Evolutionary conservation across 2,888 invertebrate species (phyloP), one percentile per base, ranked within the genome.

Genomic region (Drosophila peninsularis): DNA sequence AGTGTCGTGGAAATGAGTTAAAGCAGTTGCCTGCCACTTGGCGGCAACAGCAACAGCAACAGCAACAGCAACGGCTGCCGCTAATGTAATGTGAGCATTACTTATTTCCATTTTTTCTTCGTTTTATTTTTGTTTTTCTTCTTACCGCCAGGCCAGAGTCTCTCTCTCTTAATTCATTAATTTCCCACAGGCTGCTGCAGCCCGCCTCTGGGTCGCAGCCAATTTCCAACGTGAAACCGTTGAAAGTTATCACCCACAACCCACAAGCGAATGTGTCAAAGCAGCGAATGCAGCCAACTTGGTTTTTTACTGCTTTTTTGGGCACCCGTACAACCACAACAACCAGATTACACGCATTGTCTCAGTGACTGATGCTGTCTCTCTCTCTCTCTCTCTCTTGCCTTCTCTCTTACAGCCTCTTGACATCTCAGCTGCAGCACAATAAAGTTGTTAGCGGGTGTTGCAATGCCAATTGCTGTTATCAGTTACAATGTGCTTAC

Each of bases 1-100:
- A 86, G 87, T 89, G 90, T 86, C 86, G 86, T 86, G 86, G 86
- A 86, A 86, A 86, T 86, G 90, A 86, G 86, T 86, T 89, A 88
- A 83, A 82, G 82, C 79, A 84, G 67, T 68, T 66, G 75, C 69
- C 69, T 84, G 64, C 79, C 79, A 57, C 69, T 67, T 72, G 74
- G 74, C 78, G 64, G 82, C 78, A 80, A 77, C 71, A 45, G 10
- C 44, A n/a, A n/a, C 44, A 53, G 27, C 69, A 54, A 49, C 66
- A 52, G 55, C 78, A 73, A 41, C 67, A 54, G 36, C 71, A 42
- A 41, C 76, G 73, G 42, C 71, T 75, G 83, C 81, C 70, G 72
- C 63, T 86, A 74, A 81, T 75, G 89, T 83, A 83, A 83, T 83
- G 83, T 88, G 89, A 83, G 89, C 83, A 87, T 83, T 83, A 88